Base-by-base conservation (phyloP, 2,113 vertebrate species). In the Xerus inauris region DNA sequence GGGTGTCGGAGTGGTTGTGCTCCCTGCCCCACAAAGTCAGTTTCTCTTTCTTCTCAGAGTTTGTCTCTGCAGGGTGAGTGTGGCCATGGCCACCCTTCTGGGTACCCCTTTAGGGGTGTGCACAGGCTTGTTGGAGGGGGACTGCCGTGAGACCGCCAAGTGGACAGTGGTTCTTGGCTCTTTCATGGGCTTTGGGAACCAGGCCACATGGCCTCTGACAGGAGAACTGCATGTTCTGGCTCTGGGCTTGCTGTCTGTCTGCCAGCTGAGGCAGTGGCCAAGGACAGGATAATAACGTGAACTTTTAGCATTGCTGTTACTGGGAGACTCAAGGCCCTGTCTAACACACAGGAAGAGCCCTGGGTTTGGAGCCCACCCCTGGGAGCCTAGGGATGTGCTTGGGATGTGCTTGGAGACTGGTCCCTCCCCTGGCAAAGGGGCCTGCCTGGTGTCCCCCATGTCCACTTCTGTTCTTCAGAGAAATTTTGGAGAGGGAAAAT, bases 21-120 rank as follows among this genome's bases (percentile, higher is more conserved):
- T 40, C 8, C n/a, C 40, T 20, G 26, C 11, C 38, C 54, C 0
- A 0, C 13, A 5, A 4, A 35, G 69, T 1, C 2, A 12, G 1
- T 8, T 54, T 16, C 40, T 64, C 26, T 51, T 47, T 26, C 3
- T 45, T 26, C 3, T 13, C 35, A 2, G 22, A 26, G 24, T 35
- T n/a, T 8, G 47, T 28, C 35, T 16, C 69, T 47, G 69, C 64
- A 45, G 13, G 1, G 6, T 3, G 54, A 54, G 35, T 72, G 26
- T 5, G 17, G 54, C 76, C 1, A 0, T 0, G 7, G 73, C 12
- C 17, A 8, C n/a, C 65, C 47, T 22, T 13, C 45, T 40, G 38
- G 45, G 64, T 20, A 4, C 12, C 79, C 30, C 17, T 54, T 67
- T 51, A 13, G n/a, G 24, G 2, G 13, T 8, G 72, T n/a, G 80